Evolutionary conservation across 2,888 invertebrate genomes (phyloP), one percentile per base, ranked within the genome.

Genomic region (Cheilosia grossa): DNA sequence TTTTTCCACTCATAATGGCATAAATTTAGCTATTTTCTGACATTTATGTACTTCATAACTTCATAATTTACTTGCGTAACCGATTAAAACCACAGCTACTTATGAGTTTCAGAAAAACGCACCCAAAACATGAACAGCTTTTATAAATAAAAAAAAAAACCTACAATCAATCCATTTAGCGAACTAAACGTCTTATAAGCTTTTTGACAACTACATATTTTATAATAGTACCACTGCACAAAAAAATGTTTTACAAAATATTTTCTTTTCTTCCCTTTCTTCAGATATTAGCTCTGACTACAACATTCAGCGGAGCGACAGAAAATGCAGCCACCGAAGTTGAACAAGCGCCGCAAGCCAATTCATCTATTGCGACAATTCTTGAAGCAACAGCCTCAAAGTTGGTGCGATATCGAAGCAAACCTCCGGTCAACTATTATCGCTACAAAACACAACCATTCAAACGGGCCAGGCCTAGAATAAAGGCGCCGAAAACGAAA

Each of bases 371-470:
- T 30, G 70, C 81, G 6, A 49, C 87, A 7, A 75, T 86, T 5
- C 58, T 88, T 24, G 88, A 87, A 2, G 83, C 90, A 9, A 88
- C 87, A 1, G 89, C 90, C 2, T 90, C 90, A 67, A 88, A 89
- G 72, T 82, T 91, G 2, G 82, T 89, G 13, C 88, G 91, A 2
- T 89, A 88, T 58, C 88, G 91, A 27, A 89, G 91, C 10, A 91
- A 92, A 73, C 91, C 91, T 2, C 90, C 91, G 0, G 87, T 87
- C 6, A 87, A 87, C 30, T 67, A 75, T 30, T 87, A 89, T 1
- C 89, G 88, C 27, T 88, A 89, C 49, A 86, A 88, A 53, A 83
- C 87, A 15, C 86, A 88, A 6, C 56, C 87, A 17, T 63, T 88
- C 3, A 91, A 90, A 63, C 89, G 89, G 6, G 87, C 88, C 47